Base-by-base conservation (phyloP, 23 tunicate species). In the Oikopleura dioica region DNA sequence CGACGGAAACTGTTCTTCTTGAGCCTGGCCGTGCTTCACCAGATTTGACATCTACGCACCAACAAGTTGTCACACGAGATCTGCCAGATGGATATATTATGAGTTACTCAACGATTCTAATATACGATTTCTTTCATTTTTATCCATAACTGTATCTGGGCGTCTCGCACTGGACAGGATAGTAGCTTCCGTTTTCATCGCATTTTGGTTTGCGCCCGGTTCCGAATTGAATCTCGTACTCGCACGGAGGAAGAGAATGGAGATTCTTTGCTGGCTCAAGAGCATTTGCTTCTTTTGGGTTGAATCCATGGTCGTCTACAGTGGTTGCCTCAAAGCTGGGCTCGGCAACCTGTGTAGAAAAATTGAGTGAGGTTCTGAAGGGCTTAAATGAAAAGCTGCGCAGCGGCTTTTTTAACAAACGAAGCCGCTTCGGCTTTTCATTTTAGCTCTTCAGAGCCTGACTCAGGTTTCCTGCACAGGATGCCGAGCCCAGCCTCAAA, bases 231-330 rank as follows among this genome's bases (percentile, higher is more conserved):
- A 63, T 28, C 2, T 63, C 72, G 4, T 23, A 23, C 72, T 63
- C 72, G 26, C 72, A 63, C 16, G 72, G 30, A 2, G 72, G 72
- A 2, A 63, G 72, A 63, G 2, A 63, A 63, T 63, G 16, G 16
- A 31, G 30, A 24, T 28, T 28, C 16, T 2, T 28, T 63, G 29
- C 5, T 21, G 26, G 16, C 33, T 24, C 33, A 24, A 63, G 33
- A n/a, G n/a, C n/a, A n/a, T n/a, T n/a, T n/a, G n/a, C n/a, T 16
- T 63, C 33, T 63, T 63, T 31, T 24, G 29, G 30, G 16, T 23
- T 12, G 33, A 63, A 63, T 63, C 72, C 72, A 63, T 63, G 72
- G 33, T 63, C 72, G 33, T 63, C 72, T 28, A 63, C 30, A 2
- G 72, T 63, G n/a, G n/a, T n/a, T n/a, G n/a, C n/a, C n/a, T n/a